A percentile compares a stretch with the other conserved stretches of the same genome.
phyloP scores from a whole-genome alignment of 2,113 vertebrate genomes.

The Chauna torquata region DNA sequence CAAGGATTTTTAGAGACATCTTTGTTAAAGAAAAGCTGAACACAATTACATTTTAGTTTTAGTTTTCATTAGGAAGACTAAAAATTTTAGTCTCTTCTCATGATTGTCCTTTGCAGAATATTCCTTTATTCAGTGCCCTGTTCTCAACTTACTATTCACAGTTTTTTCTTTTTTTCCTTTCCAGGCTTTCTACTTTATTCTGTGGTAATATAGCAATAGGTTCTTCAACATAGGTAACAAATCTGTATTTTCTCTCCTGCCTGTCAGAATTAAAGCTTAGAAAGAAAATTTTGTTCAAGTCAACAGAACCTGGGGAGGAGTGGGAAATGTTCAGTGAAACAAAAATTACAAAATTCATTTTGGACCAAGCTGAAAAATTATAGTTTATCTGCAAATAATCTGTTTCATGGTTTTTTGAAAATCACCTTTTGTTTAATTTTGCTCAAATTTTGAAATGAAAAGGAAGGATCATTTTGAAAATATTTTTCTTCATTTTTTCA shows the following conservation, averaged over 20 bases:
- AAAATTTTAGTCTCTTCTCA: not conserved
- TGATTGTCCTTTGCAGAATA: not conserved
- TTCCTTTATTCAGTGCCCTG: not conserved
- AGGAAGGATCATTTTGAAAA: not conserved
- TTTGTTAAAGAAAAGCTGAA: conserved; percentile 14
- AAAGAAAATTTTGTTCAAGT: not conserved
- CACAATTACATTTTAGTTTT: not conserved
- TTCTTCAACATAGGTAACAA: not conserved
- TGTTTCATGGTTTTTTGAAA: not conserved
- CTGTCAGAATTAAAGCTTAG: not conserved
- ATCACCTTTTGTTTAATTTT: not conserved
- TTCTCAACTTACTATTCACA: not conserved
- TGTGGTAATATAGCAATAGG: not conserved
- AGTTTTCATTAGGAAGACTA: not conserved
- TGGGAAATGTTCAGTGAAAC: not conserved
- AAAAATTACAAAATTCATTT: not conserved
- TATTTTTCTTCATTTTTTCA: not conserved
- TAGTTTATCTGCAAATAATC: not conserved
- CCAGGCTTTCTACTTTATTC: not conserved
- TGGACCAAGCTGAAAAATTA: not conserved
- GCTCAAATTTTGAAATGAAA: not conserved
- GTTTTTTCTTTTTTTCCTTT: not conserved
- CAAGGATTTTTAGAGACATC: not conserved
- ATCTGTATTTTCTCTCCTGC: conserved; percentile 7
- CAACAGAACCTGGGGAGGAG: not conserved